Percentiles rank a stretch among this genome's conserved stretches.
Evolutionary conservation across 2,113 vertebrate species (phyloP).

Genomic region (Indicator maculatus): DNA sequence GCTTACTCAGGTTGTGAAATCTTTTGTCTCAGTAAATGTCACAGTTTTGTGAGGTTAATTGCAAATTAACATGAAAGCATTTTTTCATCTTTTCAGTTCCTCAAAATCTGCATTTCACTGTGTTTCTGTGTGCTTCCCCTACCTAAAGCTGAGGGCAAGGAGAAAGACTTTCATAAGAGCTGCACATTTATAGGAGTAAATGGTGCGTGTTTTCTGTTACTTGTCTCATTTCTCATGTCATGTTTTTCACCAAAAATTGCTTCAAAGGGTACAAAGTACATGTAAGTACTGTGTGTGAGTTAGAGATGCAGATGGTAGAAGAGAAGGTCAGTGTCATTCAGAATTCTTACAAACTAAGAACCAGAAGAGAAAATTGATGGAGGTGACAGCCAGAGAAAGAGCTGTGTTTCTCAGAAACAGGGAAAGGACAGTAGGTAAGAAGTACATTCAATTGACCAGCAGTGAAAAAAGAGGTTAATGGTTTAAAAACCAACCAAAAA

Average conservation of each 20-base stretch:
- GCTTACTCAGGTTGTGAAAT: neutral
- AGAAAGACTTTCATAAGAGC: neutral
- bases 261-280: neutral
- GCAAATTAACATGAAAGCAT: neutral
- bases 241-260: neutral
- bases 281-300: neutral
- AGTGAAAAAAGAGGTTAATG: neutral
- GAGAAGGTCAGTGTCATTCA: neutral
- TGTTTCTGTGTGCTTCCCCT: neutral
- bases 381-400: neutral
- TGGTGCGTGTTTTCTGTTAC: neutral
- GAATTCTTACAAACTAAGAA: constrained; percentile 6
- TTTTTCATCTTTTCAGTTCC: neutral
- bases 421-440: neutral
- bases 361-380: neutral
- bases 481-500: neutral
- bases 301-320: neutral
- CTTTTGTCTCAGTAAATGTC: neutral
- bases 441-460: neutral
- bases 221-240: neutral
- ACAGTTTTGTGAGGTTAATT: neutral
- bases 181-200: neutral
- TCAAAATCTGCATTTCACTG: neutral
- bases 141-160: neutral
- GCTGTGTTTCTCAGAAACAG: neutral